A percentile compares a stretch with the other conserved stretches of the same genome.
Evolutionary conservation across 2,113 vertebrate genomes (phyloP).

Genomic region (Martes martes): DNA sequence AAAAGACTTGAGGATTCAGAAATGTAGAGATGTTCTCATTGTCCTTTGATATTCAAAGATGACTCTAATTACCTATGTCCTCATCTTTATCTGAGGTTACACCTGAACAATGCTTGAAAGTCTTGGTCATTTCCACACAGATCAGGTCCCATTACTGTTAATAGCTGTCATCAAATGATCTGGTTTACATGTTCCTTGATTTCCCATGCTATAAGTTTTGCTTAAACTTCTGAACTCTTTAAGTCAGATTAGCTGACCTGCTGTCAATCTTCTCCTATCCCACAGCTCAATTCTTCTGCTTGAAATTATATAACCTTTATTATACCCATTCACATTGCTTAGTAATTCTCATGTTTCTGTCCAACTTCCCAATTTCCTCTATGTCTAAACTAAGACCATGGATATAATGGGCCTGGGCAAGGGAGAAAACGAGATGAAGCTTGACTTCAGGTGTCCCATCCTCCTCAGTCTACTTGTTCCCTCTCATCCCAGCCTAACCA

Average conservation of each 20-base stretch:
- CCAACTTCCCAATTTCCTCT: neutral
- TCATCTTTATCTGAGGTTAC: neutral
- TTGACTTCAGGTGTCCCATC: neutral
- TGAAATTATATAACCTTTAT: neutral
- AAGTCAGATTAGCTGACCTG: neutral
- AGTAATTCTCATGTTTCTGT: neutral
- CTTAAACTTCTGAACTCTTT: neutral
- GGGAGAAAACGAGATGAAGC: neutral
- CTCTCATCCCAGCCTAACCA: neutral
- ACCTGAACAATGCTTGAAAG: neutral
- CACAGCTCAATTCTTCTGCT: neutral
- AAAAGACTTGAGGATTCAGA: conserved; percentile 18
- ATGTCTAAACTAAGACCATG: neutral
- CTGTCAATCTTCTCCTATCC: neutral
- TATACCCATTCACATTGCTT: neutral
- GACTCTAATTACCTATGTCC: neutral
- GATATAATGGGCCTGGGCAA: neutral
- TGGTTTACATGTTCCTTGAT: neutral
- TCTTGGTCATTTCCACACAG: neutral
- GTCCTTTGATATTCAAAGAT: neutral
- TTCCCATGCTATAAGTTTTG: neutral
- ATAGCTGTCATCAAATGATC: neutral
- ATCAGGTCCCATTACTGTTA: neutral
- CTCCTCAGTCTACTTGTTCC: neutral
- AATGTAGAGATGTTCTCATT: neutral